A percentile compares a stretch with the other conserved stretches of the same genome.
Evolutionary conservation across 2,797 vertebrate genomes (phyloP).

Genomic region (Notolabrus celidotus): DNA sequence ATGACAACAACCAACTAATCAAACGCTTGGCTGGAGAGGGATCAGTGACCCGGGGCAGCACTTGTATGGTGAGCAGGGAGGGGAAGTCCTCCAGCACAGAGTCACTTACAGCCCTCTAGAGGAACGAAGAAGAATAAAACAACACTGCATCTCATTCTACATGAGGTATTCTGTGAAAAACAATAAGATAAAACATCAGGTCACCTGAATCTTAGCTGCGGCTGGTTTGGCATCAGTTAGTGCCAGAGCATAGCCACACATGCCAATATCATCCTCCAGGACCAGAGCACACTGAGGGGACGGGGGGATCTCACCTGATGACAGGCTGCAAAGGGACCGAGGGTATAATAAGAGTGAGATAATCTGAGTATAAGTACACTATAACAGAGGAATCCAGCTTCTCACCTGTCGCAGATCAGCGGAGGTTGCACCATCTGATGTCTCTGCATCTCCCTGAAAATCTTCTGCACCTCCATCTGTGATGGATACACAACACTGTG

Average conservation of each 20-base stretch:
- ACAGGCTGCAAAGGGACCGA: conserved; percentile 82
- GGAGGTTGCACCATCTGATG: conserved; percentile 86
- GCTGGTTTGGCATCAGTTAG: conserved; percentile 90
- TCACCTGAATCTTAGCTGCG: conserved; percentile 90
- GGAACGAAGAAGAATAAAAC: not conserved
- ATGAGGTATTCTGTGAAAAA: not conserved
- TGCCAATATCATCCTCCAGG: conserved; percentile 92
- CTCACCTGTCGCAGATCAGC: conserved; percentile 92
- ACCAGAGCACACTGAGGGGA: conserved; percentile 91
- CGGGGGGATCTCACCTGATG: conserved; percentile 88
- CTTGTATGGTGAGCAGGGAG: conserved; percentile 92
- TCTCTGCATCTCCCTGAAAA: conserved; percentile 92
- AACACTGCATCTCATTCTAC: not conserved
- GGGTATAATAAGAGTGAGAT: no score
- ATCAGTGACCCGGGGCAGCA: conserved; percentile 93
- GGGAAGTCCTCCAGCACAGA: conserved; percentile 91
- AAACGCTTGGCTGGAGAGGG: conserved; percentile 92
- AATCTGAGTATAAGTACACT: not conserved
- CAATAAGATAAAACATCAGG: fast-evolving
- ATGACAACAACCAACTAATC: conserved; percentile 91
- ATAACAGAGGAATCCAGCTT: not conserved
- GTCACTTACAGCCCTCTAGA: conserved; percentile 85
- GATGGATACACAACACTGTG: conserved; percentile 46
- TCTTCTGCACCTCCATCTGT: conserved; percentile 91
- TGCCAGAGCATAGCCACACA: conserved; percentile 93